Evolutionary conservation across 2,113 vertebrate genomes (phyloP).

Genomic region (Apteryx owenii): DNA sequence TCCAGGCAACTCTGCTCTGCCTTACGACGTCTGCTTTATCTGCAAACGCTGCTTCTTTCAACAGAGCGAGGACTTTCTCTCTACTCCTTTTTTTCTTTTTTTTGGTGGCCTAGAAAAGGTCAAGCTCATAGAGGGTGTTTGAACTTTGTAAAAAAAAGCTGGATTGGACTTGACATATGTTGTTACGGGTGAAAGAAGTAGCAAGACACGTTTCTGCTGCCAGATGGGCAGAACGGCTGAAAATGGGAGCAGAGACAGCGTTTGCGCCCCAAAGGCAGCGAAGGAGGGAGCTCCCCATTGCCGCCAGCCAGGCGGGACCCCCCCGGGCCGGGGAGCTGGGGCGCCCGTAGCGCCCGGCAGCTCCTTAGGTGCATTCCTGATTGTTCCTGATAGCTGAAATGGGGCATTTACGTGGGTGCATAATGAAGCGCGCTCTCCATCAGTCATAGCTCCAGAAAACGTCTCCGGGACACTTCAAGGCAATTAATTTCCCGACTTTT

Average conservation of each 20-base stretch:
- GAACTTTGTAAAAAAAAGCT: background rate
- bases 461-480: too few relatives aligned
- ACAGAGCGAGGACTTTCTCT: background rate
- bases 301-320: too few relatives aligned
- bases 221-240: background rate
- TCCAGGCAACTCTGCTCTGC: background rate
- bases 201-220: accelerated
- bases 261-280: background rate
- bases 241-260: accelerated
- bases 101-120: background rate
- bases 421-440: background rate
- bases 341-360: too few relatives aligned
- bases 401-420: accelerated
- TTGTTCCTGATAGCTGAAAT: accelerated
- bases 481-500: too few relatives aligned
- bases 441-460: background rate
- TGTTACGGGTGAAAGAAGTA: background rate
- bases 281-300: background rate
- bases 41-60: background rate
- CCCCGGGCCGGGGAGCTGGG: too few relatives aligned
- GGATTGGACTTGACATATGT: background rate
- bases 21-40: background rate
- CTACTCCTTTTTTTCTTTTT: background rate
- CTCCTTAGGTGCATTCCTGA: background rate
- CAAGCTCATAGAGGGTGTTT: background rate